phyloP scores from a whole-genome alignment of 2,797 vertebrate species.

The Salarias fasciatus region DNA sequence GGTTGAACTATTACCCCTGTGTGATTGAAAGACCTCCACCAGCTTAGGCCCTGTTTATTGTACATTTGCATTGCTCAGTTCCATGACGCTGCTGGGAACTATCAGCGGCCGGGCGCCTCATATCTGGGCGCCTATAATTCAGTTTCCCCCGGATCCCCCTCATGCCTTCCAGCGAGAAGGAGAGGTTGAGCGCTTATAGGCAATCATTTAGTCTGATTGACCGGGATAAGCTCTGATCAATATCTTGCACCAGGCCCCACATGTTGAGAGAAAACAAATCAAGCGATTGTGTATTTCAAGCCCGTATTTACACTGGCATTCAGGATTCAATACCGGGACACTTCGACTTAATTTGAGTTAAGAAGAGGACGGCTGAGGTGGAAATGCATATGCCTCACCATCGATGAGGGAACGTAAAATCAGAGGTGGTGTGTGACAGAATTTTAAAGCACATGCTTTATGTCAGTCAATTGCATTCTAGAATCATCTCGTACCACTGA shows the following conservation, averaged over 20 bases:
- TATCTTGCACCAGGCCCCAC: constrained; percentile 74
- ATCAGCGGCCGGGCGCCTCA: constrained; percentile 73
- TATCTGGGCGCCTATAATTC: constrained; percentile 75
- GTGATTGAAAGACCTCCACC: constrained; percentile 85
- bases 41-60: constrained; percentile 85
- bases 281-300: constrained; percentile 59
- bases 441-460: constrained; percentile 39
- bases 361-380: constrained; percentile 28
- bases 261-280: constrained; percentile 76
- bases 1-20: constrained; percentile 84
- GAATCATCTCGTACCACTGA: constrained; percentile 65
- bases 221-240: constrained; percentile 80
- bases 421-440: constrained; percentile 3
- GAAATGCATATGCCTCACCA: background rate
- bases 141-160: constrained; percentile 66
- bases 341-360: constrained; percentile 45
- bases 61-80: constrained; percentile 86
- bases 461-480: constrained; percentile 62
- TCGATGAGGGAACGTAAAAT: constrained; percentile 7
- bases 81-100: constrained; percentile 70
- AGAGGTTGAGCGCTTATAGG: constrained; percentile 69
- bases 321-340: constrained; percentile 52
- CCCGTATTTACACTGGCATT: constrained; percentile 54
- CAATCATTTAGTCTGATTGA: constrained; percentile 86
- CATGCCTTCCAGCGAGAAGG: constrained; percentile 64